These are phyloP conservation scores for Ichneumoninae sp. DNA, from an alignment of 2,888 invertebrate genomes.

Conservation along the genomic window DNA sequence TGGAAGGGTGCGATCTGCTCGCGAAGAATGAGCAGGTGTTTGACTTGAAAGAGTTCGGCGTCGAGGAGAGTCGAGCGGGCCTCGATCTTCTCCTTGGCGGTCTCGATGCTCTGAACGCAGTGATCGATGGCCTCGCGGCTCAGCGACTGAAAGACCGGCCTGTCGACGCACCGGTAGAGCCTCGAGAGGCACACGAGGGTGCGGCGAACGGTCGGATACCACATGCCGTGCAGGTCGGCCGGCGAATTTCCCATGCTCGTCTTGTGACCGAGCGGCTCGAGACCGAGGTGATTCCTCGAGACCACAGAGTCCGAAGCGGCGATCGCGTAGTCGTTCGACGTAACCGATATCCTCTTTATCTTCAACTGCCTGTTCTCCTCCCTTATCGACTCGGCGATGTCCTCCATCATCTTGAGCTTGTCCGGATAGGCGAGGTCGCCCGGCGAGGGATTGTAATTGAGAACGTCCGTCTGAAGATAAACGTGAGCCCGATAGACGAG, in stretches of 20 bases:
- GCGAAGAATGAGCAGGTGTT: conserved; percentile 97
- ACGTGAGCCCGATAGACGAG: conserved; percentile 97
- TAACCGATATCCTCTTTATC: conserved; percentile 80
- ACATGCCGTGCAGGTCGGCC: conserved; percentile 99
- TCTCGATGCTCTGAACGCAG: conserved; percentile 95
- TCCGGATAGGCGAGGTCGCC: conserved; percentile 99
- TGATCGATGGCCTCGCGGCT: conserved; percentile 97
- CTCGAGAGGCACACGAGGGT: conserved; percentile 97
- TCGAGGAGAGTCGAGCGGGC: conserved; percentile 93
- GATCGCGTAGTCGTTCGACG: conserved; percentile 75
- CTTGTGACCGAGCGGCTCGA: conserved; percentile 79
- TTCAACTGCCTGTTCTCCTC: conserved; percentile 80
- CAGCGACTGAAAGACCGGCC: conserved; percentile 97
- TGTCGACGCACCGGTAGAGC: conserved; percentile 96
- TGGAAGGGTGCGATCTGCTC: conserved; percentile 99
- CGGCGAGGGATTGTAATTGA: conserved; percentile 93
- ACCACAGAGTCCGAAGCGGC: conserved; percentile 13
- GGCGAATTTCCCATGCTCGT: conserved; percentile 89
- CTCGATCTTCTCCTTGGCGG: conserved; percentile 92
- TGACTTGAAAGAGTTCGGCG: conserved; percentile 98
- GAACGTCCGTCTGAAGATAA: conserved; percentile 96
- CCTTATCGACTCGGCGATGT: conserved; percentile 82
- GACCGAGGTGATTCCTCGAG: conserved; percentile 67
- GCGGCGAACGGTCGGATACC: conserved; percentile 99
- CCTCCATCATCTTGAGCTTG: conserved; percentile 99